phyloP scores from a whole-genome alignment of 2,888 invertebrate species.

The Polyploca ridens region DNA sequence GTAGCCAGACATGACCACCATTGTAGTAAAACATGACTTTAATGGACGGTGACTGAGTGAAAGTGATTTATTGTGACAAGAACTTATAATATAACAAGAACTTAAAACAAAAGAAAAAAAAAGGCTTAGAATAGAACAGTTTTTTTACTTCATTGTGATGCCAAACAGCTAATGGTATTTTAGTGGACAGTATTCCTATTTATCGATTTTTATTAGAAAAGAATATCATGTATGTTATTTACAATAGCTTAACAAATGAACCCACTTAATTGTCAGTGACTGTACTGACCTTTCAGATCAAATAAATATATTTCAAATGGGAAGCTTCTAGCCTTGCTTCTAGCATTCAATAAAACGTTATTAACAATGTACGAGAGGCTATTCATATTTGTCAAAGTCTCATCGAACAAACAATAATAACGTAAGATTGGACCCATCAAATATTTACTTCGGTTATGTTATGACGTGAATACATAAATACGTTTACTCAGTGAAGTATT shows the following conservation, averaged over 20 bases:
- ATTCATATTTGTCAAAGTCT: slow-evolving; percentile 27
- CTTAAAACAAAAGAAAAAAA: too few species aligned
- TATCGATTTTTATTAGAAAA: too few species aligned
- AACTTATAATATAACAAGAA: too few species aligned
- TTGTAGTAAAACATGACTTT: too few species aligned
- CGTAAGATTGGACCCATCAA: slow-evolving; percentile 43
- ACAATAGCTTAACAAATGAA: background rate
- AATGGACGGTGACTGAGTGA: too few species aligned
- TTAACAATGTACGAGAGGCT: slow-evolving; percentile 22
- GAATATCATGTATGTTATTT: too few species aligned
- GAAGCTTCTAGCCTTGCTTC: background rate
- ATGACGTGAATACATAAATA: slow-evolving; percentile 53
- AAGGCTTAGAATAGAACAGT: background rate
- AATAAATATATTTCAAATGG: background rate
- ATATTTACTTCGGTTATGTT: slow-evolving; percentile 52
- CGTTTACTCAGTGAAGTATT: slow-evolving; percentile 60
- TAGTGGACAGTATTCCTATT: too few species aligned
- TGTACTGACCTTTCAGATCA: background rate
- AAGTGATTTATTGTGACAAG: too few species aligned
- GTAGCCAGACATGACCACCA: too few species aligned
- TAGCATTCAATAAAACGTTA: slow-evolving; percentile 9
- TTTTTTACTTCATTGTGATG: background rate
- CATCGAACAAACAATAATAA: slow-evolving; percentile 45
- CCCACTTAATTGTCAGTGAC: background rate
- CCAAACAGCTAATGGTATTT: too few species aligned